Conservation (phyloP, 2,888 invertebrate genomes). For the Sminthurides aquaticus region DNA sequence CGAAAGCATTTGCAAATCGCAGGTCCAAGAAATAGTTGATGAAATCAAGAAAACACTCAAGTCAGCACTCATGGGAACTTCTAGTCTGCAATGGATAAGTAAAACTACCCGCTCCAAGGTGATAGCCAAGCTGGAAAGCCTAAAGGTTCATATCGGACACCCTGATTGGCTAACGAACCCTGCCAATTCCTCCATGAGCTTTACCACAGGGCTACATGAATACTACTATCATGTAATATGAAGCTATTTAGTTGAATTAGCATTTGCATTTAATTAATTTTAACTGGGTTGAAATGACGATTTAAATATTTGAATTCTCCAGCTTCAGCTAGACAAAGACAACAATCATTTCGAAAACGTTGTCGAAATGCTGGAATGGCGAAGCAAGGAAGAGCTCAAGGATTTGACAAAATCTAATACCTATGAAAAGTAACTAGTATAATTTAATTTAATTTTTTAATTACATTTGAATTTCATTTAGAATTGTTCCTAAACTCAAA, state of each 20-base stretch:
- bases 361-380: slow-evolving; percentile 28
- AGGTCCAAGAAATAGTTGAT: slow-evolving; percentile 21
- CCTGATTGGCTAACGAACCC: slow-evolving; percentile 29
- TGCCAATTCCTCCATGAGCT: neutral
- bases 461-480: neutral
- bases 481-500: neutral
- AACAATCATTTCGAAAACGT: slow-evolving; percentile 32
- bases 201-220: slow-evolving; percentile 15
- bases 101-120: slow-evolving; percentile 20
- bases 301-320: too few species aligned
- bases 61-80: slow-evolving; percentile 11
- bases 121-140: slow-evolving; percentile 20
- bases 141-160: slow-evolving; percentile 25
- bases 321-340: slow-evolving; percentile 25
- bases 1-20: too few species aligned
- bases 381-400: slow-evolving; percentile 7
- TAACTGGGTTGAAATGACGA: neutral
- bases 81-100: slow-evolving; percentile 29
- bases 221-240: slow-evolving; percentile 22
- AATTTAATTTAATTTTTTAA: neutral
- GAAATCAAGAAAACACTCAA: slow-evolving; percentile 20
- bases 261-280: neutral
- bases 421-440: slow-evolving; percentile 6
- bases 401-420: neutral
- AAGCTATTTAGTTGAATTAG: neutral